phyloP scores from a whole-genome alignment of 2,113 vertebrate species.

The Oreocharis arfaki region DNA sequence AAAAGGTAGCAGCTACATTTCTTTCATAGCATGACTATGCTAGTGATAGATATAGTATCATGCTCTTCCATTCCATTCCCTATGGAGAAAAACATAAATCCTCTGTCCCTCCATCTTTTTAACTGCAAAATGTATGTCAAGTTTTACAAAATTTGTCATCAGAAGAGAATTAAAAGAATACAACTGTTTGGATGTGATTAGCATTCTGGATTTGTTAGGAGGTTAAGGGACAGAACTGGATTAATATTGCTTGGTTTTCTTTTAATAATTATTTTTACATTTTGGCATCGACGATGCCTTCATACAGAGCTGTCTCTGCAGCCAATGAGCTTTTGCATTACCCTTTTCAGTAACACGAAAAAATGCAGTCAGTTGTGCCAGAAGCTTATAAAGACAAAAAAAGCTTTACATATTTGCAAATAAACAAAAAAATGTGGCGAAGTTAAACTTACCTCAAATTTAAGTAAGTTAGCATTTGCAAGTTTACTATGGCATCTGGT shows the following conservation, averaged over 20 bases:
- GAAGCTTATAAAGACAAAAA: background rate
- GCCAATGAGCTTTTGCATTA: background rate
- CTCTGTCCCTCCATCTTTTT: background rate
- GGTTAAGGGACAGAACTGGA: background rate
- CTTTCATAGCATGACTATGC: background rate
- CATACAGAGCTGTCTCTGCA: background rate
- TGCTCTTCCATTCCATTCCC: background rate
- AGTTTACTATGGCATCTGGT: slow-evolving; percentile 84
- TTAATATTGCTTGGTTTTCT: background rate
- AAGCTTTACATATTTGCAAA: background rate
- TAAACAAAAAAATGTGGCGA: background rate
- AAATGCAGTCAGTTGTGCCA: background rate
- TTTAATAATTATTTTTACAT: background rate
- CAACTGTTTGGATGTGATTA: background rate
- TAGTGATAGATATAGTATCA: background rate
- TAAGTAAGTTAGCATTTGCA: slow-evolving; percentile 89
- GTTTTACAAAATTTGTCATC: background rate
- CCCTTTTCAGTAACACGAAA: background rate
- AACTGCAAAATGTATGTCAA: background rate
- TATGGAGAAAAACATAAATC: background rate
- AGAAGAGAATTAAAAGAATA: background rate
- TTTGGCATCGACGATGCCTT: background rate
- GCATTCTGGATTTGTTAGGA: background rate
- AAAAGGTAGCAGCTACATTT: background rate
- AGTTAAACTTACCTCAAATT: slow-evolving; percentile 86